phyloP scores from a whole-genome alignment of 1,140 invertebrate genomes.

The Listronotus oregonensis region DNA sequence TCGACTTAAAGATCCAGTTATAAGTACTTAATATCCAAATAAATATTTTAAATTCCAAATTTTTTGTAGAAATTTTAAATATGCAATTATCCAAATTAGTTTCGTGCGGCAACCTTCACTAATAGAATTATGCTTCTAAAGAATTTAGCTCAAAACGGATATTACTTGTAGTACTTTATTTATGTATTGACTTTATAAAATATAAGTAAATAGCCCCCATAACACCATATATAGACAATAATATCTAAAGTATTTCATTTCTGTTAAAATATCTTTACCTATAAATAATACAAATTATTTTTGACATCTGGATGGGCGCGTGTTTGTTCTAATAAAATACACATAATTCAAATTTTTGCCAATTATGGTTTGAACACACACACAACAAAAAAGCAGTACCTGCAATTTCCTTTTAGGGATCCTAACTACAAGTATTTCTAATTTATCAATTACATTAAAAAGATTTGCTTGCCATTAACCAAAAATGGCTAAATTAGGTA shows the following conservation, averaged over 20 bases:
- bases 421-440: no score
- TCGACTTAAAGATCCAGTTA: no score
- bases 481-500: no score
- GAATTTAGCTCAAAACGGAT: conserved; percentile 27
- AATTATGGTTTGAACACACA: conserved; percentile 4
- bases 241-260: conserved; percentile 26
- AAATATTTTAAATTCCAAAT: no score
- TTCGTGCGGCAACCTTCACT: conserved; percentile 19
- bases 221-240: conserved; percentile 21
- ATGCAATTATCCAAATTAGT: conserved; percentile 9
- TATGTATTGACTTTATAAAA: conserved; percentile 27
- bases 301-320: conserved; percentile 28
- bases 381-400: no score
- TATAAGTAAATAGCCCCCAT: conserved; percentile 25
- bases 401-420: no score
- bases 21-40: no score
- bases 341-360: conserved; percentile 20
- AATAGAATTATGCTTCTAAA: conserved; percentile 3
- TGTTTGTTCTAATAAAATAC: conserved; percentile 34
- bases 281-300: conserved; percentile 33
- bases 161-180: conserved; percentile 15
- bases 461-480: no score
- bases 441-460: no score
- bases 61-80: no score
- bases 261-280: conserved; percentile 18